Percentiles rank a stretch among this genome's conserved stretches.
Conservation (phyloP, 92 coral and sea anemone genomes). For the Porites lobata region DNA sequence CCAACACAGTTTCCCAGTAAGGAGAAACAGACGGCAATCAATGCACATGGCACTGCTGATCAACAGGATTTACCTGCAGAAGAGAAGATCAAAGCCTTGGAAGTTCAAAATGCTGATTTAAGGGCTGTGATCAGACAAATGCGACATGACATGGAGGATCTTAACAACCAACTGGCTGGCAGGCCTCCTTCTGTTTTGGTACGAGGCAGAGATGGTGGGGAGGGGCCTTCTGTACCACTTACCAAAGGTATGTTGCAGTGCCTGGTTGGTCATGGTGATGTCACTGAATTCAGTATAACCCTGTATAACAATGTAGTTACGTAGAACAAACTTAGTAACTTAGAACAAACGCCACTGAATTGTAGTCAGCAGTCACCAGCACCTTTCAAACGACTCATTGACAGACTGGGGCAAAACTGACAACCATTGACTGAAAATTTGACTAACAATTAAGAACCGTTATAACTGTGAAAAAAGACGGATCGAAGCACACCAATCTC, state of each 20-base stretch:
- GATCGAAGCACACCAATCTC: too few relatives aligned
- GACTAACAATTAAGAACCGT: too few relatives aligned
- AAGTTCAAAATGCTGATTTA: slow-evolving; percentile 81
- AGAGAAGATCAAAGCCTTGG: slow-evolving; percentile 56
- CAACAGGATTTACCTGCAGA: slow-evolving; percentile 38
- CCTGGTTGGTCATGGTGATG: neutral
- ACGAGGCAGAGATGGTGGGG: slow-evolving; percentile 49
- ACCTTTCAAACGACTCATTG: too few relatives aligned
- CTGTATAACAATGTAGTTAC: too few relatives aligned
- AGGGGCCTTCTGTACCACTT: slow-evolving; percentile 71
- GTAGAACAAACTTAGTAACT: too few relatives aligned
- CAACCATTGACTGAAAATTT: too few relatives aligned
- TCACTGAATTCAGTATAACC: too few relatives aligned
- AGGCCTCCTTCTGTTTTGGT: slow-evolving; percentile 79
- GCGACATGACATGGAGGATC: slow-evolving; percentile 96
- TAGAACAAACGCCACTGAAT: too few relatives aligned
- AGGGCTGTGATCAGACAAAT: slow-evolving; percentile 91
- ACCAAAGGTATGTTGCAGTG: slow-evolving; percentile 69
- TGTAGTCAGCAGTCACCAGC: too few relatives aligned
- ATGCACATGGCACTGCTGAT: slow-evolving; percentile 13
- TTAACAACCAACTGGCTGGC: slow-evolving; percentile 80
- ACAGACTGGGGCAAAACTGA: too few relatives aligned
- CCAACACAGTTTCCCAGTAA: slow-evolving; percentile 88
- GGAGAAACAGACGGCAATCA: slow-evolving; percentile 35
- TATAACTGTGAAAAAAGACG: too few relatives aligned